A percentile compares a stretch with the other conserved stretches of the same genome.
phyloP scores from a whole-genome alignment of 2,113 vertebrate species.

The Setophaga coronata region DNA sequence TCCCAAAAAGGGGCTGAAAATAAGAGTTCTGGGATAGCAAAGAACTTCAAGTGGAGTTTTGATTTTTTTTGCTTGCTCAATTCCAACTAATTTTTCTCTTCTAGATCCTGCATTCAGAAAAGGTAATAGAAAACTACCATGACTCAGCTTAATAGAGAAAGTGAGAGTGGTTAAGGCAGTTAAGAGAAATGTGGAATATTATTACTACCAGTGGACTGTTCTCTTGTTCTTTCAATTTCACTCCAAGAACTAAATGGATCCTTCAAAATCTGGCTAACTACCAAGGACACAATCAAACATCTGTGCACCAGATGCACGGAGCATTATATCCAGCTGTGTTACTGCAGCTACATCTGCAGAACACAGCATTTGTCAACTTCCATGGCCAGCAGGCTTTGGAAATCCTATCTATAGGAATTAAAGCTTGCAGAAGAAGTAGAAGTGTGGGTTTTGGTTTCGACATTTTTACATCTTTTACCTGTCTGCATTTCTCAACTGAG shows the following conservation, averaged over 20 bases:
- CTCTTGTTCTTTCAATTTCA: conserved; percentile 30
- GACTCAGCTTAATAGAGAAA: conserved; percentile 25
- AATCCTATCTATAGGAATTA: neutral
- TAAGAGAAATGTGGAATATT: neutral
- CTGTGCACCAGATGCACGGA: conserved; percentile 70
- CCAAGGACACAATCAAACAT: conserved; percentile 65
- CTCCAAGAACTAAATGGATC: conserved; percentile 45
- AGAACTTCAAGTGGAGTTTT: neutral
- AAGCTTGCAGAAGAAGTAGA: neutral
- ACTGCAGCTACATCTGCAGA: conserved; percentile 62
- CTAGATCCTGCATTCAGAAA: neutral
- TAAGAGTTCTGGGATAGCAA: neutral
- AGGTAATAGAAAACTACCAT: neutral
- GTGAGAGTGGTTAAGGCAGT: neutral
- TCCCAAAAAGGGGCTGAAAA: neutral
- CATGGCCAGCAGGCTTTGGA: conserved; percentile 34
- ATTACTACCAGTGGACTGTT: conserved; percentile 2
- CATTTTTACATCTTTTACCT: neutral
- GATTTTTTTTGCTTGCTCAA: neutral
- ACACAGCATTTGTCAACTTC: conserved; percentile 27
- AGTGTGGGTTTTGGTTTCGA: neutral
- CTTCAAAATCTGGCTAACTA: conserved; percentile 62
- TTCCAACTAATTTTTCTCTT: neutral
- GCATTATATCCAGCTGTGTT: conserved; percentile 69
- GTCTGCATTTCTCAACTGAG: neutral